Percentiles rank a stretch among this genome's conserved stretches.
Conservation (phyloP, 2,888 invertebrate genomes). For the Alloscopus bannaensis region DNA sequence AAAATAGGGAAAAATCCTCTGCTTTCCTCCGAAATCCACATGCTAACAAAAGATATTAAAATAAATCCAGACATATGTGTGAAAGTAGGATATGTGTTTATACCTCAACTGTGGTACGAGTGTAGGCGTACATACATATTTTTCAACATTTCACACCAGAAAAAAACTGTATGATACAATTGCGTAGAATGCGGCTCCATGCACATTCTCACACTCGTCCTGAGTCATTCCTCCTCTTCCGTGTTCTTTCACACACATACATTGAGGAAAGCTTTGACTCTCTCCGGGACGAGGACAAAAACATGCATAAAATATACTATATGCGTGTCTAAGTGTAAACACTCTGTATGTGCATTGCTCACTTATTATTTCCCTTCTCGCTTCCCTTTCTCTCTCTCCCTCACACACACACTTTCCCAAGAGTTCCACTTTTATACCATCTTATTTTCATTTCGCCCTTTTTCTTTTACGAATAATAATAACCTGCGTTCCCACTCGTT, state of each 20-base stretch:
- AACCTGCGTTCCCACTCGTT: conserved; percentile 1
- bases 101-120: too few relatives aligned
- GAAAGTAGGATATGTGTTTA: too few relatives aligned
- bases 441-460: conserved; percentile 24
- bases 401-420: conserved; percentile 8
- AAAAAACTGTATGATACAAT: too few relatives aligned
- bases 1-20: too few relatives aligned
- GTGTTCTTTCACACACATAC: not conserved
- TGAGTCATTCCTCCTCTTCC: conserved; percentile 19
- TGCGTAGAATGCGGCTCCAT: too few relatives aligned
- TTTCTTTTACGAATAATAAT: conserved; percentile 14
- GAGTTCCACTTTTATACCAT: conserved; percentile 23
- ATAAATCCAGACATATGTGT: conserved; percentile 1
- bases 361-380: conserved; percentile 31
- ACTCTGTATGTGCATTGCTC: conserved; percentile 24
- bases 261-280: not conserved
- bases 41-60: conserved; percentile 6
- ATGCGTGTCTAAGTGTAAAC: too few relatives aligned
- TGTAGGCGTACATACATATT: too few relatives aligned
- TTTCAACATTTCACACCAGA: too few relatives aligned
- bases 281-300: conserved; percentile 16
- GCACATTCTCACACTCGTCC: too few relatives aligned
- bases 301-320: conserved; percentile 30
- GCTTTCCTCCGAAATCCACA: too few relatives aligned
- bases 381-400: conserved; percentile 17